Base-by-base conservation (phyloP, 2,797 vertebrate genomes). In the Orestias chungarensis region DNA sequence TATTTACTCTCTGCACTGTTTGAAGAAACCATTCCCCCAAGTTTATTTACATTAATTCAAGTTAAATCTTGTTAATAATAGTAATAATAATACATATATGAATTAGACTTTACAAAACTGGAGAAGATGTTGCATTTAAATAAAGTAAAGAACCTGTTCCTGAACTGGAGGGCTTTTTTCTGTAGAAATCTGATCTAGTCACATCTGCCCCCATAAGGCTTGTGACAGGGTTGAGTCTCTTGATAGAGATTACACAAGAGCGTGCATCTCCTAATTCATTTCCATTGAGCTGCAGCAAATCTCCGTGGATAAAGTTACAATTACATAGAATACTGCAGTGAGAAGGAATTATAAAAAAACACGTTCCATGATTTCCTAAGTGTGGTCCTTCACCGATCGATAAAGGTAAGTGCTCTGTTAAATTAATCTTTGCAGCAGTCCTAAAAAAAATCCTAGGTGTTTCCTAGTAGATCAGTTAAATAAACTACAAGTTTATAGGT, bases 61-160 rank as follows among this genome's bases (percentile, higher is more conserved):
- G 69, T 73, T 47, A 66, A 50, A 82, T 80, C 46, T 74, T 4
- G 67, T 57, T 79, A 76, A 64, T 68, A 18, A 71, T 66, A 10
- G 73, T 4, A 69, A 62, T 79, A 76, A 64, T 68, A 18, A 71
- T 66, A 10, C 52, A 31, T 3, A n/a, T 70, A 43, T 64, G 46
- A 17, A 57, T 68, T 25, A 68, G 23, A 8, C 38, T 17, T 50
- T 12, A 6, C 17, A 27, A 20, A 70, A 66, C 61, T 49, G n/a
- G 49, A 11, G 23, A 1, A 0, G 8, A 31, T 59, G 9, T 77
- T 29, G 27, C 43, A 62, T 33, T 0, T 8, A 38, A 15, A 4
- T 6, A 17, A 52, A n/a, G 35, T 49, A 27, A 72, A 64, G 3
- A 1, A 1, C 29, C 64, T 29, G 5, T 67, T 57, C 50, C 25